Evolutionary conservation across 1,140 invertebrate genomes (phyloP), one percentile per base, ranked within the genome.

Genomic region (Acromyrmex echinatior): DNA sequence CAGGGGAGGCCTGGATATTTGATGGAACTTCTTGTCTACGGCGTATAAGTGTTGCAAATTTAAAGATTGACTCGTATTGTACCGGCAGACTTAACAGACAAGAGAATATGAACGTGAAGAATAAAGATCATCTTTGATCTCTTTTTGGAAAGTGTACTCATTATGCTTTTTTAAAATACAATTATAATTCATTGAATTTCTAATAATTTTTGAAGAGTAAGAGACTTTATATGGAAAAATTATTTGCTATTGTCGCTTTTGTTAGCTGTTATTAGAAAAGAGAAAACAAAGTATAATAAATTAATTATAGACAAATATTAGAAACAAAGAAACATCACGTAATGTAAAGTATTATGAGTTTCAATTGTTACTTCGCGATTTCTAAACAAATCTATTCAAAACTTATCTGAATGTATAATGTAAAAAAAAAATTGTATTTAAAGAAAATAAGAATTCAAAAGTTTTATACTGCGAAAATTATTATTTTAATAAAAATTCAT

Each of bases 11-110:
- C 39, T 84, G 70, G 39, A 76, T 84, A 84, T 84, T 84, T 84
- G 68, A 84, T 84, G 56, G 39, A 14, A 39, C 39, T 51, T 63
- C 25, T 60, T 25, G 80, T 25, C 70, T 14, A 31, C 9, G 80
- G 56, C 56, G 18, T 74, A 76, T 76, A 35, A 76, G 70, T 56
- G 70, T 76, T 84, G 80, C 70, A 84, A 84, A 62, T 84, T 87
- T 77, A 85, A 87, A 68, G 63, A 51, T 87, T 49, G 21, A 85
- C 56, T 81, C 58, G 51, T 39, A 85, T 86, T 87, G 63, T 62
- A 77, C 35, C 63, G 53, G 6, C 58, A 18, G 51, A 63, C 28
- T 87, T 31, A 65, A 74, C 21, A 63, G 28, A 12, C 14, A 10
- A 28, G 60, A 63, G 21, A 62, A 5, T 31, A 53, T 16, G 49